Evolutionary conservation across 2,888 invertebrate species (phyloP), one percentile per base, ranked within the genome.

Genomic region (Polyommatus iphigenia): DNA sequence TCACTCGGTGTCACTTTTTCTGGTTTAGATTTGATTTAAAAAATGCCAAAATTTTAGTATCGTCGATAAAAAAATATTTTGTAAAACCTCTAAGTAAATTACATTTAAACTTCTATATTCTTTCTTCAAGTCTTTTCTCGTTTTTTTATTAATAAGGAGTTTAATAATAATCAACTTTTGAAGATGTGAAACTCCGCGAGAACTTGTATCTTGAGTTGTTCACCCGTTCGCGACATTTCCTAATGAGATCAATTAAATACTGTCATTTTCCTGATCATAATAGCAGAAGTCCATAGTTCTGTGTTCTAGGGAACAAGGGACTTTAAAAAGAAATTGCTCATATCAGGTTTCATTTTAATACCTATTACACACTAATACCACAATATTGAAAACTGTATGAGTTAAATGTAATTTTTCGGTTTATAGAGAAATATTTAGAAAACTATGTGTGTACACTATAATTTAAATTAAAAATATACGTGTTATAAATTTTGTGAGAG

Each of bases 221-320:
- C 54, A 75, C 75, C 75, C 54, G 75, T 75, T 50, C 54, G 75
- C 75, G 75, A 18, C 75, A 75, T 75, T 75, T 29, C 24, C 29
- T 75, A 75, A 75, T 75, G 75, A 75, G 18, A 75, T 75, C 54
- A 75, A 75, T 75, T 75, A 75, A 75, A 50, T 54, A 18, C 29
- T 54, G 24, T 54, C 50, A 54, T 75, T 54, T 54, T 75, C 24
- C 29, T 24, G 7, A 18, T n/a, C 50, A 46, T 10, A 50, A 0
- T 13, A 24, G 24, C 29, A 13, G 18, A 59, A 62, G 8, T 67
- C 20, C 20, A 13, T 57, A 62, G 24, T 24, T 24, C 3, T 20
- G 8, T 24, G 13, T 24, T 20, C 24, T 62, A 59, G 0, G 2
- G 62, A 20, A 62, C 10, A 46, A 46, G 46, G 2, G 7, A 46